Evolutionary conservation across 1,140 invertebrate species (phyloP).

Genomic region (Ceratosolen solmsi): DNA sequence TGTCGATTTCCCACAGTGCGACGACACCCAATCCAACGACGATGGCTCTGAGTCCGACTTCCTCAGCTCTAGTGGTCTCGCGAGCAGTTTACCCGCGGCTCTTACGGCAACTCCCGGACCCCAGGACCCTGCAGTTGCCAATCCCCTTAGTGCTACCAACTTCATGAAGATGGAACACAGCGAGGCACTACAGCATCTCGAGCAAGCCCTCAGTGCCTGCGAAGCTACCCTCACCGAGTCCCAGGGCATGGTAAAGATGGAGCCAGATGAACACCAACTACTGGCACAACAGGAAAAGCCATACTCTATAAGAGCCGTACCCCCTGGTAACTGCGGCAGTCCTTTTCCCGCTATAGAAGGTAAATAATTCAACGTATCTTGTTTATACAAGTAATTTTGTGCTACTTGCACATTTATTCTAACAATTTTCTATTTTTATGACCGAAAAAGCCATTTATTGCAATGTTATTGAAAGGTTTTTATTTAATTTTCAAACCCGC

Average conservation of each 20-base stretch:
- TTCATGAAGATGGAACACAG: slow-evolving; percentile 71
- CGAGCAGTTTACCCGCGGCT: slow-evolving; percentile 58
- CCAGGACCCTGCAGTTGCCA: slow-evolving; percentile 50
- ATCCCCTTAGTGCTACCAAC: slow-evolving; percentile 59
- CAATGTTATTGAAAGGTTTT: too few relatives aligned
- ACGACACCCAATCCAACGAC: slow-evolving; percentile 62
- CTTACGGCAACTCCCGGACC: slow-evolving; percentile 55
- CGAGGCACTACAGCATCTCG: slow-evolving; percentile 70
- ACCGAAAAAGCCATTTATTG: too few relatives aligned
- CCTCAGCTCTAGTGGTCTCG: slow-evolving; percentile 60
- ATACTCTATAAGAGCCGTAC: slow-evolving; percentile 71
- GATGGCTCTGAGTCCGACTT: slow-evolving; percentile 54
- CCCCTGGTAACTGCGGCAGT: slow-evolving; percentile 67
- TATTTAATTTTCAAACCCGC: too few relatives aligned
- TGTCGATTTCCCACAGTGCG: slow-evolving; percentile 53
- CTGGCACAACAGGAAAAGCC: slow-evolving; percentile 67
- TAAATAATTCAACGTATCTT: too few relatives aligned
- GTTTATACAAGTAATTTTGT: too few relatives aligned
- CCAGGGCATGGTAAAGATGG: slow-evolving; percentile 71
- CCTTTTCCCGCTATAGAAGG: slow-evolving; percentile 72
- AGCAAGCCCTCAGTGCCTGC: slow-evolving; percentile 70
- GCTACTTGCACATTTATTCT: too few relatives aligned
- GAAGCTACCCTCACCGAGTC: slow-evolving; percentile 71
- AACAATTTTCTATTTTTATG: too few relatives aligned
- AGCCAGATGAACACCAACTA: slow-evolving; percentile 70